Evolutionary conservation across 2,888 invertebrate genomes (phyloP), one percentile per base, ranked within the genome.

Genomic region (Chamaedrilus cognettii): DNA sequence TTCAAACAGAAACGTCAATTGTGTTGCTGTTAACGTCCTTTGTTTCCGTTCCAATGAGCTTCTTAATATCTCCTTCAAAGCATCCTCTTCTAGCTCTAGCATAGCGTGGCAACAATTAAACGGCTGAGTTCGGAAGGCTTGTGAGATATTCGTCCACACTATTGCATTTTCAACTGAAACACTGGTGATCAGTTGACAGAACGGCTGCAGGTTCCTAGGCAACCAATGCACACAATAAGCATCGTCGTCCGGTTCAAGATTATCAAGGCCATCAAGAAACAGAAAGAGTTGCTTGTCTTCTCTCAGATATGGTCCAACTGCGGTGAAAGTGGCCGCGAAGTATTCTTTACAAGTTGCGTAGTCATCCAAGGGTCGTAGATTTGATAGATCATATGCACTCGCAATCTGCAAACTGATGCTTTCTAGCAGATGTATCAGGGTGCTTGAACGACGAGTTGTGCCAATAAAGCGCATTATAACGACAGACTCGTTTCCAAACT

Each of bases 181-280:
- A n/a, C 50, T 52, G 26, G 70, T 33, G 30, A 72, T 61, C 33
- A 72, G 28, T 49, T 70, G 69, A 19, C 72, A 61, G 28, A 62
- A 65, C 2, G 31, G 33, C 23, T 70, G 70, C 52, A 66, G 61
- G 50, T 57, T 66, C 52, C 64, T 34, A 30, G 65, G 57, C 59
- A 66, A 66, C 74, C 66, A 68, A 5, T 30, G 31, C 66, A 68
- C 57, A 60, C 42, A 60, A 52, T 35, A 33, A 56, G 64, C 57
- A 15, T 68, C 71, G 3, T 72, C 69, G 7, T 73, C 65, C 19
- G 71, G 64, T 19, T 64, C 67, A 19, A 72, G 57, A 15, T 64
- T 49, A 26, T 68, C 60, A 5, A 72, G 49, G 2, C 72, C 72
- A 61, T 72, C 72, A 11, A 72, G 57, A 11, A 72, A n/a, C 23